Evolutionary conservation across 2,888 invertebrate genomes (phyloP), one percentile per base, ranked within the genome.

Genomic region (Tipula confusa): DNA sequence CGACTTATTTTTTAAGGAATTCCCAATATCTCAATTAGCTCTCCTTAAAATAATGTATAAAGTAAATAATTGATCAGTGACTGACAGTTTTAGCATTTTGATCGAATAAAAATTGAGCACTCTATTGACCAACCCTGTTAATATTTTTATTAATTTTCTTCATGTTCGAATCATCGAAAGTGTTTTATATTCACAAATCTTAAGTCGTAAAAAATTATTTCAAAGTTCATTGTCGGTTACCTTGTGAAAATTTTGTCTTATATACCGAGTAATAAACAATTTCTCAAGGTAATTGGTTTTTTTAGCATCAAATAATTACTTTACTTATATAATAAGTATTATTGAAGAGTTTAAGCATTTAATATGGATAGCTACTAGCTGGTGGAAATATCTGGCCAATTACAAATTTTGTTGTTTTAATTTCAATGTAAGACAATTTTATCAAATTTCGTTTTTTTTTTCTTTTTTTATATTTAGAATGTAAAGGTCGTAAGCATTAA

Each of bases 221-320:
- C 64, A 64, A 64, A 64, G 64, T 64, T 64, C 64, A 64, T 64
- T 64, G 64, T 64, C 64, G 64, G 6, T 24, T 64, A 24, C 64
- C 24, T 64, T 64, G 64, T 24, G 9, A 64, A 64, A 2, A 24
- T 64, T 64, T 64, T 7, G 64, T 64, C 64, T 64, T 64, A 24
- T 24, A n/a, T n/a, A n/a, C n/a, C n/a, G n/a, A n/a, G n/a, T n/a
- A 64, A 64, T 64, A 64, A 64, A 64, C 24, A 64, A 64, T 64
- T 64, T 64, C 64, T 64, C 64, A 64, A 64, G 64, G 64, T 64
- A 64, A 24, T 24, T n/a, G n/a, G n/a, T n/a, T 64, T 64, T 48
- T 36, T 18, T 43, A 43, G 43, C 43, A 43, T 43, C 43, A 15
- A n/a, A 15, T 33, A 43, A 43, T 43, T 64, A 24, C 64, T 24